Conservation (phyloP, 2,888 invertebrate species). For the Petrophora chlorosata region DNA sequence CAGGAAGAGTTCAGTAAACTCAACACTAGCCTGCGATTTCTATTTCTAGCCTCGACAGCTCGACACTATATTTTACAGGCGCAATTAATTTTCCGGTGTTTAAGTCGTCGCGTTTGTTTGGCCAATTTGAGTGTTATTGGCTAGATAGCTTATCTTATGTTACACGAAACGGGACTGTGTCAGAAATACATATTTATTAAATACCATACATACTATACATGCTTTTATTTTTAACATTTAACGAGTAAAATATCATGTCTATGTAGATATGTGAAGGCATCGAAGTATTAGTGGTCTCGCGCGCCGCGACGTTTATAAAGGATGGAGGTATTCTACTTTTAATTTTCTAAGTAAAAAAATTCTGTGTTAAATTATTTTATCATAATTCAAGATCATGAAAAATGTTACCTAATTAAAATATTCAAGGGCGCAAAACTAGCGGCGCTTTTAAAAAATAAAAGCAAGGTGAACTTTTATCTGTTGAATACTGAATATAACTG, state of each 20-base stretch:
- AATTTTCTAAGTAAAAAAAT: conserved; percentile 8
- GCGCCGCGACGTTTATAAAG: conserved; percentile 4
- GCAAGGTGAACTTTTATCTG: too few species aligned
- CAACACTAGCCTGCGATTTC: conserved; percentile 10
- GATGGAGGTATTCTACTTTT: too few species aligned
- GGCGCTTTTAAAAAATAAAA: too few species aligned
- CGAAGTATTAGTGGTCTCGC: conserved; percentile 15
- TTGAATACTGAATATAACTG: too few species aligned
- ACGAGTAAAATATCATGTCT: background rate
- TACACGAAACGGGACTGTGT: conserved; percentile 13
- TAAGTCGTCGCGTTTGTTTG: conserved; percentile 31
- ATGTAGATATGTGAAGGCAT: conserved; percentile 1
- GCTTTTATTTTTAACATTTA: background rate
- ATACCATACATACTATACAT: background rate
- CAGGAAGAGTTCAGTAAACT: conserved; percentile 22
- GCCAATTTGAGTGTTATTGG: conserved; percentile 24
- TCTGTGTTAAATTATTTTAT: conserved; percentile 15
- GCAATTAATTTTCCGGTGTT: conserved; percentile 32
- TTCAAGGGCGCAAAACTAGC: conserved; percentile 10
- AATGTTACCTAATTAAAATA: conserved; percentile 15
- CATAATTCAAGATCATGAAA: conserved; percentile 14
- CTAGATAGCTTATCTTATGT: conserved; percentile 19
- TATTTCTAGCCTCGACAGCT: conserved; percentile 25
- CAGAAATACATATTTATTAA: conserved; percentile 11
- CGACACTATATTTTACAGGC: conserved; percentile 16